Evolutionary conservation across 2,797 vertebrate species (phyloP), one percentile per base, ranked within the genome.

Genomic region (Rhodeus uyekii): DNA sequence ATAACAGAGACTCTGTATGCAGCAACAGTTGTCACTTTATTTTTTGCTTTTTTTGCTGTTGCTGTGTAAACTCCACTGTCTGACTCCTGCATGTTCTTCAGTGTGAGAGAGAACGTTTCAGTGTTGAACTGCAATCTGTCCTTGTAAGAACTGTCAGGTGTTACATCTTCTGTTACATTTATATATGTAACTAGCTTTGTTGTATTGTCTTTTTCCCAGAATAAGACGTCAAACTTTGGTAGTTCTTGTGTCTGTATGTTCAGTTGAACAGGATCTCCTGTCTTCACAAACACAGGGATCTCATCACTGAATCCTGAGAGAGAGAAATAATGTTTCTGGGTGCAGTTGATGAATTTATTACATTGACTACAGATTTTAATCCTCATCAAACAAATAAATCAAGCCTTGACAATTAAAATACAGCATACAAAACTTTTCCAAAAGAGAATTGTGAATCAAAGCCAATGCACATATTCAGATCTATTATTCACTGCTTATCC

Each of bases 141-240:
- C 6, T 18, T 29, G 14, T 67, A 78, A 8, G 3, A 16, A 19
- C 1, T 0, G 2, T 16, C 50, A 0, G 0, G 0, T 8, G 0
- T 6, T 60, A 0, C 1, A 6, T 0, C 2, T 4, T 22, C 39
- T 2, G 2, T 0, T 0, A 0, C 1, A 0, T 0, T 0, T 0
- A 2, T 1, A 36, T 46, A 80, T 4, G 0, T 72, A 2, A n/a
- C 27, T 34, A 0, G 36, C 0, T 61, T 8, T 9, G n/a, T 27
- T 0, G n/a, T n/a, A n/a, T 1, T 2, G 1, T 82, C 53, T 29
- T 73, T 36, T 27, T 0, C 77, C 90, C 90, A 90, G 12, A 0
- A 0, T 4, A 88, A 38, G 0, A 0, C 0, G 3, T 3, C 0
- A 3, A 8, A 10, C 0, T 67, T 0, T 24, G n/a, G 1, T 2